These are phyloP conservation scores for Triplophysa tibetana DNA, from an alignment of 2,113 vertebrate species.

Conservation along the genomic window DNA sequence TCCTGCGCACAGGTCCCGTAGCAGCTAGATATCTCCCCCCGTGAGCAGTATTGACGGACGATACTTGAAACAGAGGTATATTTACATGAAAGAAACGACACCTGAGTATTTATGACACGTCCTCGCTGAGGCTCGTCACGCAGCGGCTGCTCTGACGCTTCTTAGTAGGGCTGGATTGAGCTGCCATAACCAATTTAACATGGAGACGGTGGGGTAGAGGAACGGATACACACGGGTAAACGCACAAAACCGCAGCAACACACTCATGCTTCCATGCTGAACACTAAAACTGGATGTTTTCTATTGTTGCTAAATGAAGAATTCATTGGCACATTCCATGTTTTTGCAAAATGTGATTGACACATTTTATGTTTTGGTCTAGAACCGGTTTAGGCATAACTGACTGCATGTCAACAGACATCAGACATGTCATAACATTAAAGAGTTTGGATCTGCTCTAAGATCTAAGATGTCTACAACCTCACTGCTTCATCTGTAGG, in stretches of 20 bases:
- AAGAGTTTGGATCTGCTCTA: background rate
- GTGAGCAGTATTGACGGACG: constrained; percentile 39
- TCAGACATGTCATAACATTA: background rate
- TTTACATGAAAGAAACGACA: constrained; percentile 49
- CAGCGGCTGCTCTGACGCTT: constrained; percentile 47
- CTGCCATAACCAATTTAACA: constrained; percentile 58
- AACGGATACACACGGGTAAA: constrained; percentile 28
- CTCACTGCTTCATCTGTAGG: too few relatives aligned
- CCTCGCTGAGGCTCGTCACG: constrained; percentile 48
- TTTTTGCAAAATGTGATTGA: constrained; percentile 14
- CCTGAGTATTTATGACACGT: constrained; percentile 52
- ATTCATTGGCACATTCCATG: constrained; percentile 13
- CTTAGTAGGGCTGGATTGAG: constrained; percentile 48
- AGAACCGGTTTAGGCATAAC: background rate
- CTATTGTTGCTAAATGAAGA: background rate
- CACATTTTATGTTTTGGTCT: background rate
- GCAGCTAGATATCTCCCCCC: constrained; percentile 15
- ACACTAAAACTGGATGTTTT: constrained; percentile 14
- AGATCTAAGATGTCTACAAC: background rate
- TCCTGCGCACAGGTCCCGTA: background rate
- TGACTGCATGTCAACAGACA: constrained; percentile 1
- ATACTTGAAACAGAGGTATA: constrained; percentile 45
- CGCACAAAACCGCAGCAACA: constrained; percentile 25
- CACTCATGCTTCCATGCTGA: constrained; percentile 10
- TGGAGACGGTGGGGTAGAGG: constrained; percentile 44